These are phyloP conservation scores for Drosophila bipectinata DNA, from an alignment of 1,140 invertebrate genomes.

Conservation along the genomic window DNA sequence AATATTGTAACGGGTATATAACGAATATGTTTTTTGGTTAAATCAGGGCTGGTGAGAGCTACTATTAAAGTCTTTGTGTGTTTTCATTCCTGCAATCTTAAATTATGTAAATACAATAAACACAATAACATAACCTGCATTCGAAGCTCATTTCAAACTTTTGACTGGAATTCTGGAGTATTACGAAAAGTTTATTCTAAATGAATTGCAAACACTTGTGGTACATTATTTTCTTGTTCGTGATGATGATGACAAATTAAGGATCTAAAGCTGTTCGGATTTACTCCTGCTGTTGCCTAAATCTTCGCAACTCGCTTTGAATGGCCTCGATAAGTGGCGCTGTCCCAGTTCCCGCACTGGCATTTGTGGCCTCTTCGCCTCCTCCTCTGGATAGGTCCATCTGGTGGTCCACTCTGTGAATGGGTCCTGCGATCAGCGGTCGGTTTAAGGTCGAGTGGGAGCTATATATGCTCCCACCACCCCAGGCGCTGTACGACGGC, in stretches of 20 bases:
- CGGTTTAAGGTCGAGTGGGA: constrained; percentile 75
- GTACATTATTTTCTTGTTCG: constrained; percentile 4
- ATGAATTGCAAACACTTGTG: constrained; percentile 39
- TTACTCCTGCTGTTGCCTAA: constrained; percentile 71
- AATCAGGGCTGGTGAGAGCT: constrained; percentile 75
- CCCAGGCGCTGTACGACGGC: constrained; percentile 78
- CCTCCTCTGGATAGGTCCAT: constrained; percentile 56
- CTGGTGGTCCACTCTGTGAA: constrained; percentile 85
- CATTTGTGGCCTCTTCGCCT: background rate
- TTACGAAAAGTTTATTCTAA: constrained; percentile 48
- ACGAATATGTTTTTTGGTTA: constrained; percentile 44
- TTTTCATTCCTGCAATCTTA: constrained; percentile 39
- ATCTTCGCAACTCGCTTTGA: constrained; percentile 86
- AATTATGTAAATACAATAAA: constrained; percentile 52
- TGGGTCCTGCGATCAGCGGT: constrained; percentile 87
- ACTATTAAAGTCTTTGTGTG: constrained; percentile 43
- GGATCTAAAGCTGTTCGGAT: background rate
- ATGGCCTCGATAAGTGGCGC: constrained; percentile 88
- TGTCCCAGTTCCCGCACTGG: constrained; percentile 83
- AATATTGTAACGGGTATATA: constrained; percentile 58
- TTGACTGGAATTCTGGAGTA: constrained; percentile 2
- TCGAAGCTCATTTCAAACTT: background rate
- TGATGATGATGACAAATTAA: constrained; percentile 20
- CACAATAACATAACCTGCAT: constrained; percentile 11
- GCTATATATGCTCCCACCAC: constrained; percentile 67